These are phyloP conservation scores for Cyclophora albipunctata DNA, from an alignment of 2,888 invertebrate genomes.

Conservation along the genomic window DNA sequence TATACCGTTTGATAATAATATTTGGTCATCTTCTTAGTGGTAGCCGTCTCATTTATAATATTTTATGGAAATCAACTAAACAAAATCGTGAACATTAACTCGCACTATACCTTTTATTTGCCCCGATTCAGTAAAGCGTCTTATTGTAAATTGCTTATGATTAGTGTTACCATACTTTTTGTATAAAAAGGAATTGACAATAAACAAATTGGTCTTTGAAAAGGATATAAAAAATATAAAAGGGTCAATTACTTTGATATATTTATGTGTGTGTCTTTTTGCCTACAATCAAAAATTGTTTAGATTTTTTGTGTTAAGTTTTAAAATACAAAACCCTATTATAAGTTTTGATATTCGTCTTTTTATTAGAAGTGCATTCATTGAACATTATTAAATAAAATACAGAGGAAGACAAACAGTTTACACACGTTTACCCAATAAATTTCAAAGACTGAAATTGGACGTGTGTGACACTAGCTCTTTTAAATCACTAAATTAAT, in stretches of 20 bases:
- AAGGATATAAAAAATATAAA: neutral
- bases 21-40: conserved; percentile 73
- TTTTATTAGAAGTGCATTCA: too few relatives aligned
- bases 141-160: conserved; percentile 60
- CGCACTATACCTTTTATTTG: conserved; percentile 50
- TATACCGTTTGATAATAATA: conserved; percentile 44
- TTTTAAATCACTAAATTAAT: too few relatives aligned
- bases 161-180: conserved; percentile 50
- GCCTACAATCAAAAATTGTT: neutral
- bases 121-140: conserved; percentile 52
- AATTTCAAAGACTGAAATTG: too few relatives aligned
- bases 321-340: too few relatives aligned
- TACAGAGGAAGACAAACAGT: too few relatives aligned
- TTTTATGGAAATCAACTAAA: conserved; percentile 76
- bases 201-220: conserved; percentile 14
- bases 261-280: neutral
- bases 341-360: too few relatives aligned
- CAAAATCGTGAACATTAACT: conserved; percentile 66
- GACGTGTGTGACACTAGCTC: too few relatives aligned
- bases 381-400: too few relatives aligned
- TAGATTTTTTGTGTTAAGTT: too few relatives aligned
- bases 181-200: conserved; percentile 14
- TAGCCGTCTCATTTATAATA: conserved; percentile 74
- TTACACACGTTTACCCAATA: too few relatives aligned
- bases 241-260: conserved; percentile 1